These are phyloP conservation scores for Eumaeus atala DNA, from an alignment of 1,140 invertebrate genomes.

Conservation along the genomic window DNA sequence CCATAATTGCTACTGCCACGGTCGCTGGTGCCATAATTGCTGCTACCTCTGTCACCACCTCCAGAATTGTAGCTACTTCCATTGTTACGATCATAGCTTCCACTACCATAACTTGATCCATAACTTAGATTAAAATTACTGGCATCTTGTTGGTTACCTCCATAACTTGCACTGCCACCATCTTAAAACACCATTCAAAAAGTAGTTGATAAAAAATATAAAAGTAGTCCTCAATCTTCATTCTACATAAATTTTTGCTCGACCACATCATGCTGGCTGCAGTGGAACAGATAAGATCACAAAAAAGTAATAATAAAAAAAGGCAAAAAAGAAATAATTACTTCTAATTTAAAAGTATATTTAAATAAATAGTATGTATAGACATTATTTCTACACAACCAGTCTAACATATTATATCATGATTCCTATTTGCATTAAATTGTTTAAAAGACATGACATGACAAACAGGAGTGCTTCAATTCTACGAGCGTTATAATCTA, in stretches of 20 bases:
- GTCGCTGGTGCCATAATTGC: slow-evolving; percentile 38
- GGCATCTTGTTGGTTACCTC: slow-evolving; percentile 36
- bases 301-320: too few relatives aligned
- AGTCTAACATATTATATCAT: too few relatives aligned
- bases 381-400: too few relatives aligned
- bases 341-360: too few relatives aligned
- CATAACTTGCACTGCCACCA: slow-evolving; percentile 36
- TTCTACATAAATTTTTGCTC: not conserved
- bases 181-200: slow-evolving; percentile 23
- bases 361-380: too few relatives aligned
- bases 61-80: slow-evolving; percentile 45
- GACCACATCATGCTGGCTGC: not conserved
- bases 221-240: not conserved
- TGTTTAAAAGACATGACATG: too few relatives aligned
- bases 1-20: slow-evolving; percentile 46
- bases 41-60: slow-evolving; percentile 39
- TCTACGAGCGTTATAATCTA: too few relatives aligned
- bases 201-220: not conserved
- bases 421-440: too few relatives aligned
- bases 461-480: too few relatives aligned
- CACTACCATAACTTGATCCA: slow-evolving; percentile 38
- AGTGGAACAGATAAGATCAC: too few relatives aligned
- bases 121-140: slow-evolving; percentile 53
- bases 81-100: slow-evolving; percentile 51
- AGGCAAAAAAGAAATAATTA: too few relatives aligned